Evolutionary conservation across 1,140 invertebrate genomes (phyloP).

Genomic region (Chrysomallon squamiferum): DNA sequence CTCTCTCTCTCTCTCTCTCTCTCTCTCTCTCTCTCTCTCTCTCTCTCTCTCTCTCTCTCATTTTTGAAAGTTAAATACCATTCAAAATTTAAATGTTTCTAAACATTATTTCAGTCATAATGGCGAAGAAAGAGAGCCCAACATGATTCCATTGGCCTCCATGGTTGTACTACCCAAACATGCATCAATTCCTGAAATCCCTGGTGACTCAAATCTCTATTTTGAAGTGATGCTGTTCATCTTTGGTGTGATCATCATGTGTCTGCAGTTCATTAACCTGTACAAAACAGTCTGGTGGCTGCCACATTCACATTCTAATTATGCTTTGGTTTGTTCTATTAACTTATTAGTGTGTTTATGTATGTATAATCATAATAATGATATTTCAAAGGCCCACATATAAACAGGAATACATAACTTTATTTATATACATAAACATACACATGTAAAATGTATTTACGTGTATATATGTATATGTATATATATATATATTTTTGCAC

Average conservation of each 20-base stretch:
- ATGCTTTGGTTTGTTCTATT: conserved; percentile 73
- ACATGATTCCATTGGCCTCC: conserved; percentile 50
- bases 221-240: conserved; percentile 85
- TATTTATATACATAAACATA: no score
- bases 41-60: no score
- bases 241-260: conserved; percentile 74
- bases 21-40: no score
- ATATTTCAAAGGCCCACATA: no score
- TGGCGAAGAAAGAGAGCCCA: conserved; percentile 47
- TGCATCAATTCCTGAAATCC: conserved; percentile 75
- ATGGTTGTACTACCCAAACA: conserved; percentile 58
- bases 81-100: background rate
- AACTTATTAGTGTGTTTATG: no score
- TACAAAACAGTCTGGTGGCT: conserved; percentile 98
- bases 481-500: no score
- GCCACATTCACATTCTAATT: conserved; percentile 86
- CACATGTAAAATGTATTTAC: no score
- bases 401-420: no score
- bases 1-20: no score
- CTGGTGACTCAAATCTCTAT: conserved; percentile 79
- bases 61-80: no score
- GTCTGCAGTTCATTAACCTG: conserved; percentile 90
- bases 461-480: no score
- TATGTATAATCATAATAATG: no score
- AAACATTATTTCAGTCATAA: conserved; percentile 44